Percentiles rank a stretch among this genome's conserved stretches.
phyloP scores from a whole-genome alignment of 2,888 invertebrate species.

The Timema podura region DNA sequence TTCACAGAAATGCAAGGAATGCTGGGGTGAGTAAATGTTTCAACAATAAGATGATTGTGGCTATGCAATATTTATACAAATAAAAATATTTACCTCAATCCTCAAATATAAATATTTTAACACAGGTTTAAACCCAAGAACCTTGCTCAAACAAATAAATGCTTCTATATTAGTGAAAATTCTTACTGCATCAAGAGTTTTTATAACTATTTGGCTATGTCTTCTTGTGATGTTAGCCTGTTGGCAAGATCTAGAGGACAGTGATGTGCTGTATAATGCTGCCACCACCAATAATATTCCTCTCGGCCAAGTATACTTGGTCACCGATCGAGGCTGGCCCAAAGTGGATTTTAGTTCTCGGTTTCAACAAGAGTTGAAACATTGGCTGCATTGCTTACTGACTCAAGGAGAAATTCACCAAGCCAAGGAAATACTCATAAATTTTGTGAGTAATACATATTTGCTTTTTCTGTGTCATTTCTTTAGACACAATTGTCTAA shows the following conservation, averaged over 20 bases:
- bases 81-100: no score
- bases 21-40: no score
- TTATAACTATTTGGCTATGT: no score
- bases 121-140: no score
- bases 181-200: no score
- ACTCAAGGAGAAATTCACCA: conserved; percentile 60
- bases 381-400: conserved; percentile 60
- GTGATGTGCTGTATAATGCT: conserved; percentile 27
- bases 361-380: conserved; percentile 50
- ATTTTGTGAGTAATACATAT: conserved; percentile 45
- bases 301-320: conserved; percentile 25
- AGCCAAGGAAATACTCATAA: conserved; percentile 59
- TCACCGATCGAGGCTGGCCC: conserved; percentile 23
- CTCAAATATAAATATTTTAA: no score
- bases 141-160: no score
- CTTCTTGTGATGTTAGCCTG: no score
- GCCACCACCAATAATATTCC: conserved; percentile 23
- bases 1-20: no score
- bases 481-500: conserved; percentile 6
- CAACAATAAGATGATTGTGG: no score
- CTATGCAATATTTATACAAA: no score
- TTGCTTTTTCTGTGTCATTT: not conserved
- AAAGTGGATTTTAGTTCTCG: not conserved
- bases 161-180: no score
- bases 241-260: conserved; percentile 26